phyloP scores from a whole-genome alignment of 1,140 invertebrate species.

The Agrilus planipennis region DNA sequence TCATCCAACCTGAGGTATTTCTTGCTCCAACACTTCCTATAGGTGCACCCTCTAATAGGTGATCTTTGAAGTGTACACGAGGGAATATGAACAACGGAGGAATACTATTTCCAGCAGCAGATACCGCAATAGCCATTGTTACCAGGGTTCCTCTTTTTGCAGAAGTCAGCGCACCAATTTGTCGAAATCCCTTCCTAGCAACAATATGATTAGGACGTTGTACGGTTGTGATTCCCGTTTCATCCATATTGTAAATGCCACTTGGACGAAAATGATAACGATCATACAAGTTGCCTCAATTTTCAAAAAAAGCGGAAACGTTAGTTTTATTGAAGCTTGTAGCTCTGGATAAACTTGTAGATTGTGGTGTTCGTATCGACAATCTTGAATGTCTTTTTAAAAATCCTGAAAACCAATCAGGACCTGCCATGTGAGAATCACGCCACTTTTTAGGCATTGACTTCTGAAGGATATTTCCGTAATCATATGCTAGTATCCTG shows the following conservation, averaged over 20 bases:
- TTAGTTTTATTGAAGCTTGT: conserved; percentile 32
- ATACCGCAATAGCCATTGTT: conserved; percentile 26
- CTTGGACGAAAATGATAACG: conserved; percentile 25
- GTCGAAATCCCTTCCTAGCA: conserved; percentile 27
- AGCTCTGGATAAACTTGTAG: conserved; percentile 28
- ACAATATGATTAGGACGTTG: conserved; percentile 32
- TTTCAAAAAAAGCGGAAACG: conserved; percentile 28
- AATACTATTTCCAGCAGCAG: conserved; percentile 26
- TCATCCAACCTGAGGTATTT: conserved; percentile 9
- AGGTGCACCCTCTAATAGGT: conserved; percentile 24
- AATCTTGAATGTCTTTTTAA: conserved; percentile 24
- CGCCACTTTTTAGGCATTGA: conserved; percentile 27
- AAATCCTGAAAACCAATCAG: conserved; percentile 30
- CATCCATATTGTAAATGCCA: conserved; percentile 34
- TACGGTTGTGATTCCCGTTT: conserved; percentile 36
- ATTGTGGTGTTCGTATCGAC: conserved; percentile 27
- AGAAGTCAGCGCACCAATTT: conserved; percentile 31
- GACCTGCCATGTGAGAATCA: conserved; percentile 23
- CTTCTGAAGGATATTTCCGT: conserved; percentile 14
- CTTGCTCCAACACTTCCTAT: conserved; percentile 14
- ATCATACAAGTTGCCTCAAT: conserved; percentile 12
- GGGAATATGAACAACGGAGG: conserved; percentile 30
- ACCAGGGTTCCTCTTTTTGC: conserved; percentile 31
- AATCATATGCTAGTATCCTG: conserved; percentile 20
- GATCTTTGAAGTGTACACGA: conserved; percentile 21